Evolutionary conservation across 1,140 invertebrate species (phyloP), one percentile per base, ranked within the genome.

Genomic region (Theocolax elegans): DNA sequence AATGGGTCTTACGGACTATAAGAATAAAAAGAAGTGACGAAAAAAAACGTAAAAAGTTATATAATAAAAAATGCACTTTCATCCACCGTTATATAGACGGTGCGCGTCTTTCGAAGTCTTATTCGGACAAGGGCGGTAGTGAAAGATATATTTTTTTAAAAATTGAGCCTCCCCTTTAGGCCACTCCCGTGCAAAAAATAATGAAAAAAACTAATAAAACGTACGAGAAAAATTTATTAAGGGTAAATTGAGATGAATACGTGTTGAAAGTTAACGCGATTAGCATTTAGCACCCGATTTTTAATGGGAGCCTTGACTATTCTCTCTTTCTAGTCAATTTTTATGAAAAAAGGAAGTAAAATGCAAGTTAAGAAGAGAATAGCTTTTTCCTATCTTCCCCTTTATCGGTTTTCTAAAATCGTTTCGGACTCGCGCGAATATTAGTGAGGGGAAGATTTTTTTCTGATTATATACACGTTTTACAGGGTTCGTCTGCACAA

Each of bases 51-150:
- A 29, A 42, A 59, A 59, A 68, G 27, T 42, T 54, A 35, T 40
- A 66, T 35, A 64, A n/a, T 38, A 35, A 60, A 56, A 58, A 40
- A 40, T 38, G 25, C 56, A 72, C 40, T 54, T 17, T 3, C 17
- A 59, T 46, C 31, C 54, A 21, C 54, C 31, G 21, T 13, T 15
- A 40, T 42, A 58, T 56, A 35, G 29, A 56, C 56, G 59, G 25
- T 21, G 59, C 42, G 59, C 44, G 44, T 62, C 21, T 62, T 9
- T 49, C 12, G 19, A 48, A 51, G 60, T 72, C 73, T 75, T 72
- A 75, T 75, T 75, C 71, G 74, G 74, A 75, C 74, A 75, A 67
- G 59, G 59, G 64, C 40, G n/a, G 62, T 72, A 65, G 66, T 59
- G 62, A 73, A 65, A 68, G 31, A n/a, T 64, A 62, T 73, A 73